A percentile compares a stretch with the other conserved stretches of the same genome.
Evolutionary conservation across 2,797 vertebrate species (phyloP).

Genomic region (Urophycis tenuis): DNA sequence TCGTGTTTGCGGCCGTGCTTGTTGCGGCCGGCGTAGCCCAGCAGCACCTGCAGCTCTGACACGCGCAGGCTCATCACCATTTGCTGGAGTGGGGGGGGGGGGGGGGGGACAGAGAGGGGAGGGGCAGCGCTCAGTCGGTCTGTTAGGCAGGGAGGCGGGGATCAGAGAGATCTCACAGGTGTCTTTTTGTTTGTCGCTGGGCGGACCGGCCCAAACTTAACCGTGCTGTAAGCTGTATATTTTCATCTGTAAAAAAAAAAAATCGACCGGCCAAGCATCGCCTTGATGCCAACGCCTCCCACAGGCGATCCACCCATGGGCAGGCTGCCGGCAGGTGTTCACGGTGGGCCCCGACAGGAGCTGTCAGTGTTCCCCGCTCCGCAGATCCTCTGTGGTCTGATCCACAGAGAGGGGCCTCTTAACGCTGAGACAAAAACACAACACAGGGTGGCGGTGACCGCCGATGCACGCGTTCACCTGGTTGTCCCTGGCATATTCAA

Average conservation of each 20-base stretch:
- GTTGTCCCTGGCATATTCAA: background rate
- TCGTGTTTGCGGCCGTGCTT: constrained; percentile 99
- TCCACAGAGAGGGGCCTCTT: background rate
- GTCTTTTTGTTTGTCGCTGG: too few species aligned
- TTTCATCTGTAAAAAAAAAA: background rate
- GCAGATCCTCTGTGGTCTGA: background rate
- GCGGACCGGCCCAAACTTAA: background rate
- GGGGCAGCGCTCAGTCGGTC: constrained; percentile 1
- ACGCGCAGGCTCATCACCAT: constrained; percentile 99
- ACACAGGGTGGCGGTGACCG: background rate
- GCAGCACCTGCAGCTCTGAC: constrained; percentile 95
- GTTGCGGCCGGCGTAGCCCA: constrained; percentile 97
- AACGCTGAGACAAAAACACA: background rate
- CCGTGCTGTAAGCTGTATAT: background rate
- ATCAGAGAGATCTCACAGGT: too few species aligned
- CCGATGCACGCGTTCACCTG: background rate
- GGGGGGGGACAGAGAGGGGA: background rate
- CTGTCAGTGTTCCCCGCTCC: background rate
- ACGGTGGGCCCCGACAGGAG: background rate
- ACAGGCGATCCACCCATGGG: background rate
- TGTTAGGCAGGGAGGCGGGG: background rate
- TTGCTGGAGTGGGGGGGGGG: constrained; percentile 73
- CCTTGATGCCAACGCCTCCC: background rate
- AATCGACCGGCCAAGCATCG: background rate
- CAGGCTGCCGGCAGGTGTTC: background rate